Conservation (phyloP, 1,140 invertebrate species). For the Meteorus sp. region DNA sequence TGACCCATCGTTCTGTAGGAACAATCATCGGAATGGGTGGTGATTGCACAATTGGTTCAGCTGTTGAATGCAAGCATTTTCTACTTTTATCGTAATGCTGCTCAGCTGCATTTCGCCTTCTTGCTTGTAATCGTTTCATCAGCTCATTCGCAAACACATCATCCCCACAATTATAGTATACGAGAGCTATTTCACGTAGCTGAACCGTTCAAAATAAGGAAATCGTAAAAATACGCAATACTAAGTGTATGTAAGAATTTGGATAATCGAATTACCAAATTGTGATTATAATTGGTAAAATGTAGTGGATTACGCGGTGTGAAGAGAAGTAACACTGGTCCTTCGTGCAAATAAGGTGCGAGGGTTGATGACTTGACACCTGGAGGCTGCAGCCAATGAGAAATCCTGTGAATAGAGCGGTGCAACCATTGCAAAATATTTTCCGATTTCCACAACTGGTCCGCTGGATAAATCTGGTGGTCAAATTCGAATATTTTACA, state of each 20-base stretch:
- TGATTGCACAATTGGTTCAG: constrained; percentile 28
- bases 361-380: constrained; percentile 68
- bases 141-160: constrained; percentile 57
- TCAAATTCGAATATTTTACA: constrained; percentile 19
- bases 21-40: constrained; percentile 30
- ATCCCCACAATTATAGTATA: constrained; percentile 68
- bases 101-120: constrained; percentile 32
- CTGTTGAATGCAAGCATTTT: constrained; percentile 35
- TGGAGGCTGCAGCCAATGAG: constrained; percentile 66
- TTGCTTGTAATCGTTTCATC: constrained; percentile 33
- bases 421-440: constrained; percentile 64
- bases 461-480: constrained; percentile 61
- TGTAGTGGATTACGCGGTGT: constrained; percentile 71
- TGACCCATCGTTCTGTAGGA: constrained; percentile 51
- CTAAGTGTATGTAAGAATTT: constrained; percentile 16
- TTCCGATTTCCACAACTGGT: constrained; percentile 56
- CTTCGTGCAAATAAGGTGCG: constrained; percentile 64
- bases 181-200: constrained; percentile 67
- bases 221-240: not conserved
- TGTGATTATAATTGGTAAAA: constrained; percentile 63
- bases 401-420: constrained; percentile 61
- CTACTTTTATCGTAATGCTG: constrained; percentile 35
- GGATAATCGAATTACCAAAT: constrained; percentile 61
- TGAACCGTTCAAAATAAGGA: constrained; percentile 39
- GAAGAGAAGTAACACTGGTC: constrained; percentile 71